These are phyloP conservation scores for Caenorhabditis sinica DNA, from an alignment of 2,888 invertebrate genomes.

Conservation along the genomic window DNA sequence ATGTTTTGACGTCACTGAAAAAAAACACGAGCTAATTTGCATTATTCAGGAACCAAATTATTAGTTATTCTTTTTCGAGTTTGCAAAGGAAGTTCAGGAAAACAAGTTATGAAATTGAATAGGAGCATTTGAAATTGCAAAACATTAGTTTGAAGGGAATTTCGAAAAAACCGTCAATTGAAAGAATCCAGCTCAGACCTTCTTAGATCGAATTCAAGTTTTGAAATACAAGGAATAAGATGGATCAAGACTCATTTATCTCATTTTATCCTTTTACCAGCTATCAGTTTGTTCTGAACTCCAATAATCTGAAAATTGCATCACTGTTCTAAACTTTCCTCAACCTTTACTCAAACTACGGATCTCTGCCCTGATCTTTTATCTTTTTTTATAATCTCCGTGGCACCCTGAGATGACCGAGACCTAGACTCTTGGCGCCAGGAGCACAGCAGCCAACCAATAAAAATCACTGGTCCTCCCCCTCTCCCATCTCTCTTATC, in stretches of 20 bases:
- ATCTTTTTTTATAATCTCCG: not conserved
- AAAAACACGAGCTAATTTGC: slow-evolving; percentile 14
- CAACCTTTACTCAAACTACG: not conserved
- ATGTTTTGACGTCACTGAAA: not conserved
- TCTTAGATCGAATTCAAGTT: too few species aligned
- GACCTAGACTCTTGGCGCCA: slow-evolving; percentile 11
- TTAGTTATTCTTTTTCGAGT: slow-evolving; percentile 12
- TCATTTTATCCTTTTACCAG: too few species aligned
- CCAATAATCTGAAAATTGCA: too few species aligned
- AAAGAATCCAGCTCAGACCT: too few species aligned
- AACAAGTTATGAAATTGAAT: not conserved
- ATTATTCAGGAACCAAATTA: slow-evolving; percentile 16
- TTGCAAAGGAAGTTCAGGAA: not conserved
- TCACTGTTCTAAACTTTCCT: too few species aligned
- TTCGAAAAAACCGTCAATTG: too few species aligned
- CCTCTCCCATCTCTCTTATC: slow-evolving; percentile 16
- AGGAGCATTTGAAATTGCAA: not conserved
- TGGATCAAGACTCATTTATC: too few species aligned
- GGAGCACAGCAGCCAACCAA: not conserved
- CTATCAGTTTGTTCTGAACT: too few species aligned
- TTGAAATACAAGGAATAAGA: too few species aligned
- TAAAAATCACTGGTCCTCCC: slow-evolving; percentile 30
- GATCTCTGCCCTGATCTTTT: slow-evolving; percentile 3
- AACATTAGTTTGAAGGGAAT: not conserved
- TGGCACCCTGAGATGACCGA: not conserved